Evolutionary conservation across 2,797 vertebrate species (phyloP).

Genomic region (Eupleurogrammus muticus): DNA sequence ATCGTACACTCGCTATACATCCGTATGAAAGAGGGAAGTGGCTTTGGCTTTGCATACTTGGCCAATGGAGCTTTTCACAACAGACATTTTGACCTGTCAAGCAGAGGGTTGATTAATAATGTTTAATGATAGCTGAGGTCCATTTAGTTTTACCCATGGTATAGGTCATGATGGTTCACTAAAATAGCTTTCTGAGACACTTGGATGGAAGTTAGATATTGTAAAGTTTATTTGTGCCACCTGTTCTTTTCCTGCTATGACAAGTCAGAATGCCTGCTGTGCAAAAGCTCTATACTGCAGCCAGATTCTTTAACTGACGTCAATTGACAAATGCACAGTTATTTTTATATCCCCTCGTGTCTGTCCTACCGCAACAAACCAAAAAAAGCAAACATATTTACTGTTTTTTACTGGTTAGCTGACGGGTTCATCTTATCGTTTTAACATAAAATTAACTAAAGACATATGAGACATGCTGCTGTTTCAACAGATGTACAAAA

Average conservation of each 20-base stretch:
- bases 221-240: neutral
- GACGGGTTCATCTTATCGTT: neutral
- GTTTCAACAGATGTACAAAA: neutral
- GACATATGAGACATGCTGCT: neutral
- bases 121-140: neutral
- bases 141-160: neutral
- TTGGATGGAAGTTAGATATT: neutral
- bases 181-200: neutral
- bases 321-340: constrained; percentile 9
- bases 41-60: constrained; percentile 51
- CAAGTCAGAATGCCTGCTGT: neutral
- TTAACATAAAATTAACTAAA: neutral
- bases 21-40: constrained; percentile 29
- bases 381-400: neutral
- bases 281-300: neutral
- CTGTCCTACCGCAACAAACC: constrained; percentile 16
- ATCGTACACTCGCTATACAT: constrained; percentile 24
- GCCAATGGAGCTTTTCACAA: constrained; percentile 5
- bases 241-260: too few relatives aligned
- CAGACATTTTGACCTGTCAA: neutral
- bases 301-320: constrained; percentile 21
- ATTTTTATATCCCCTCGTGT: neutral
- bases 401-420: constrained; percentile 1
- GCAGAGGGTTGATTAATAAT: neutral
- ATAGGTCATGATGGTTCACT: neutral